Conservation (phyloP, 2,113 vertebrate genomes). For the Prinia subflava region DNA sequence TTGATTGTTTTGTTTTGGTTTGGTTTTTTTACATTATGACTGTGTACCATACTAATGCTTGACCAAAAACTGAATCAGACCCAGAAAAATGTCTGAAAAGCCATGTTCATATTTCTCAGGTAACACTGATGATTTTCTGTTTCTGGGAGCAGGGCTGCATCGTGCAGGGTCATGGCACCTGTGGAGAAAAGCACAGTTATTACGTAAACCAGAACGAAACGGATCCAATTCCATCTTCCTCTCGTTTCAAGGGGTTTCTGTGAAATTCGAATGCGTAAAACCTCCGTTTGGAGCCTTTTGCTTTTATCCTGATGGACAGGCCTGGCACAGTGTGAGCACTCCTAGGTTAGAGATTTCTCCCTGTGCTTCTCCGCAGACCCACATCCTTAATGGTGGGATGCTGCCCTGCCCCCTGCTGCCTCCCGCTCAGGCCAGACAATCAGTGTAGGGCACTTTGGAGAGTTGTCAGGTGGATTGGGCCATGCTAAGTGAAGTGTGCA, state of each 20-base stretch:
- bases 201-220: background rate
- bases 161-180: background rate
- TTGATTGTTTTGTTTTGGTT: background rate
- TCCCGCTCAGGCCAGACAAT: conserved; percentile 14
- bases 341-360: background rate
- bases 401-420: background rate
- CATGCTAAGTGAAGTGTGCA: conserved; percentile 67
- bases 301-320: background rate
- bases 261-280: background rate
- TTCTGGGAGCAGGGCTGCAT: background rate
- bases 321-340: background rate
- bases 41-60: fast-evolving
- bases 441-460: conserved; percentile 12
- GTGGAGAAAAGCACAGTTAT: background rate
- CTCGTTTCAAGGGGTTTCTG: background rate
- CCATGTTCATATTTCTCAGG: background rate
- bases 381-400: background rate
- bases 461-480: conserved; percentile 59
- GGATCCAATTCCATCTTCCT: background rate
- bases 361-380: background rate
- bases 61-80: background rate
- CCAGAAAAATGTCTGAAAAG: background rate
- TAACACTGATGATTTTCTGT: background rate
- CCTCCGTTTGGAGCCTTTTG: background rate
- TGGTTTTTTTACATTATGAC: background rate